phyloP scores from a whole-genome alignment of 1,140 invertebrate genomes.

The Anadara kagoshimensis region DNA sequence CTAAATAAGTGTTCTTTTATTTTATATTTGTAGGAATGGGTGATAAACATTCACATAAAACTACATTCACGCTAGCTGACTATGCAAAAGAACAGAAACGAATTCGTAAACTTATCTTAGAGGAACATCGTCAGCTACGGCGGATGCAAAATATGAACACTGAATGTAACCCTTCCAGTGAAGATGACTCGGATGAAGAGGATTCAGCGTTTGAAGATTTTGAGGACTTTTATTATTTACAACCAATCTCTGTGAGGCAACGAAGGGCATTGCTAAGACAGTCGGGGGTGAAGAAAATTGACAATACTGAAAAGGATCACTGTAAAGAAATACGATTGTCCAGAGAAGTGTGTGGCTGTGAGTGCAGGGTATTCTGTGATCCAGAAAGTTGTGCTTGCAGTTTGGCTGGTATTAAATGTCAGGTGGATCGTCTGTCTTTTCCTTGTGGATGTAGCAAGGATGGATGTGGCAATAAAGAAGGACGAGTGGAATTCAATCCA shows the following conservation, averaged over 20 bases:
- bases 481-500: constrained; percentile 97
- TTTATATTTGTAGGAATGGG: constrained; percentile 81
- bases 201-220: constrained; percentile 72
- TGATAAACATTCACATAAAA: constrained; percentile 85
- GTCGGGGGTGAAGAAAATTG: constrained; percentile 94
- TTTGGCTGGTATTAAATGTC: constrained; percentile 95
- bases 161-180: constrained; percentile 46
- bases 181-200: constrained; percentile 45
- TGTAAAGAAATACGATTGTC: constrained; percentile 93
- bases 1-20: too few relatives aligned
- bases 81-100: constrained; percentile 91
- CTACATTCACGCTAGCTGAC: constrained; percentile 85
- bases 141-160: constrained; percentile 74
- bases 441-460: constrained; percentile 97
- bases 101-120: constrained; percentile 87
- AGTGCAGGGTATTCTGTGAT: constrained; percentile 94
- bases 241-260: constrained; percentile 94
- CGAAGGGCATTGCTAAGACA: constrained; percentile 88
- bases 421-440: constrained; percentile 96
- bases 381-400: constrained; percentile 96
- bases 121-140: constrained; percentile 79
- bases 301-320: constrained; percentile 94
- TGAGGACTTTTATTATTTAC: constrained; percentile 92
- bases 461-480: constrained; percentile 93
- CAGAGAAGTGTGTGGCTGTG: constrained; percentile 92